Evolutionary conservation across 2,888 invertebrate species (phyloP), one percentile per base, ranked within the genome.

Genomic region (Orthonychiurus folsomi): DNA sequence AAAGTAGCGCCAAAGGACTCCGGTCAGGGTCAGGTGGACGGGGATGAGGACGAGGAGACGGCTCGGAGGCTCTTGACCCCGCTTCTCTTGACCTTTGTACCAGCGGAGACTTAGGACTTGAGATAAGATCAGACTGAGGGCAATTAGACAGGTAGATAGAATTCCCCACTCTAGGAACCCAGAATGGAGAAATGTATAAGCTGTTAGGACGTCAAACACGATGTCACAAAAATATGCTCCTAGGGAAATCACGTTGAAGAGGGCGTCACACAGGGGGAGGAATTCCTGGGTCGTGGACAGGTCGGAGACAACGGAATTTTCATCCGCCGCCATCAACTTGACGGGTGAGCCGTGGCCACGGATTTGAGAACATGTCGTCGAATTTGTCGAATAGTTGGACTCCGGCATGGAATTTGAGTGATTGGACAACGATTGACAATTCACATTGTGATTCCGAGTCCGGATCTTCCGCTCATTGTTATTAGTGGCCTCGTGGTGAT

Each of bases 151-250:
- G 21, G 66, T 61, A 21, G 70, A 61, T 47, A 71, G 60, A 3
- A 69, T 60, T 50, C 70, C 64, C 66, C 69, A 72, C 26, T 62
- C 66, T 20, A 26, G 23, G 18, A 52, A 15, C 23, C 50, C 56
- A 59, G 84, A 84, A 62, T 84, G 80, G 75, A 86, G 84, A 28
- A 92, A 81, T 25, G 90, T 88, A 78, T 90, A 92, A 55, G 88
- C 86, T 81, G 89, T 86, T 63, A 91, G 86, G 65, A 90, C 82
- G 78, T 92, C 90, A 77, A 92, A 92, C 5, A 91, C 89, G 67
- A 90, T 85, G 81, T 91, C 90, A 81, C 91, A 91, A 79, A 92
- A 92, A 77, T 92, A 91, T 25, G 88, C 88, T 63, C 89, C 89
- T 72, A 92, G 80, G 56, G 91, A 91, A 73, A 91, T 89, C 77